Conservation (phyloP, 2,113 vertebrate genomes). For the Indicator indicator region DNA sequence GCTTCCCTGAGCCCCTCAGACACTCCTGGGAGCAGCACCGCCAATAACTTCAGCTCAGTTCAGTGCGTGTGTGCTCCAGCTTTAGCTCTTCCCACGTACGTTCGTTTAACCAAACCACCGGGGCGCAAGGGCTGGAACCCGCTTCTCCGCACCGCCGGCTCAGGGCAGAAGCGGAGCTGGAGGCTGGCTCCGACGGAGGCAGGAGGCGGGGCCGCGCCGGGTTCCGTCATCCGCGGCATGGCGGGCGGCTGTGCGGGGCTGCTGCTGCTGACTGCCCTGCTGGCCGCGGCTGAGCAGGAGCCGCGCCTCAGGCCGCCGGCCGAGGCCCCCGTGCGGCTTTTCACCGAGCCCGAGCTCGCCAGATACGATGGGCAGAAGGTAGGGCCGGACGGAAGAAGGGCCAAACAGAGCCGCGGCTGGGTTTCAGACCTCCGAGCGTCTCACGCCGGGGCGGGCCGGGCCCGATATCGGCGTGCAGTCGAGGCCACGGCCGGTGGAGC, state of each 20-base stretch:
- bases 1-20: neutral
- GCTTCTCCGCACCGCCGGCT: too few species aligned
- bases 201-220: neutral
- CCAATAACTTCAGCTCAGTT: accelerated
- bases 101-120: too few species aligned
- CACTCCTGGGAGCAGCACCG: neutral
- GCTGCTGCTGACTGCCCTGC: neutral
- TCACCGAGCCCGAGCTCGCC: constrained; percentile 89
- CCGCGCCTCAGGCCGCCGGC: constrained; percentile 44
- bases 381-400: neutral
- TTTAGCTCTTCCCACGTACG: too few species aligned
- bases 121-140: accelerated
- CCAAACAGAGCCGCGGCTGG: neutral
- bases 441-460: neutral
- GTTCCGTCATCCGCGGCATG: neutral
- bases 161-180: too few species aligned
- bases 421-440: neutral
- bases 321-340: constrained; percentile 83
- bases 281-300: neutral
- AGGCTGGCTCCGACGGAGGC: too few species aligned
- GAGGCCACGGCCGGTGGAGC: neutral
- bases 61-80: too few species aligned
- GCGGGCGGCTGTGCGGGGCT: neutral
- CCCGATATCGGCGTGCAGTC: neutral
- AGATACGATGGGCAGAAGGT: constrained; percentile 87